These are phyloP conservation scores for Punctoribates punctum DNA, from an alignment of 2,888 invertebrate genomes.

Conservation along the genomic window DNA sequence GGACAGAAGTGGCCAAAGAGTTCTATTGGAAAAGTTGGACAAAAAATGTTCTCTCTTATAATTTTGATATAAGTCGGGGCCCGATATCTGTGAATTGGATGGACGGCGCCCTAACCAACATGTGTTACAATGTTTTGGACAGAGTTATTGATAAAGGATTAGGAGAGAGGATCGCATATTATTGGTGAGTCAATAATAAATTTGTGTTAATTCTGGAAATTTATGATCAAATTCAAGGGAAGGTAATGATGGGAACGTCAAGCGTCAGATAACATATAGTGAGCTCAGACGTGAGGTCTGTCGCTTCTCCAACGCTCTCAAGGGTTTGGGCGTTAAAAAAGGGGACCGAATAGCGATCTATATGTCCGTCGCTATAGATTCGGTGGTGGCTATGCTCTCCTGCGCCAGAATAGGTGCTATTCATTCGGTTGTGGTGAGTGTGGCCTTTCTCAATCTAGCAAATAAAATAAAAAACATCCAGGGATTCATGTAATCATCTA, in stretches of 20 bases:
- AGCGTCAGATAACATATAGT: slow-evolving; percentile 78
- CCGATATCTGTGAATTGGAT: slow-evolving; percentile 89
- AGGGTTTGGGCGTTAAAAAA: slow-evolving; percentile 64
- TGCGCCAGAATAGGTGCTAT: slow-evolving; percentile 94
- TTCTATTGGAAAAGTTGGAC: slow-evolving; percentile 80
- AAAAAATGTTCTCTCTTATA: slow-evolving; percentile 71
- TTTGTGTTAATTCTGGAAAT: too few species aligned
- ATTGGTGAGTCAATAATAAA: slow-evolving; percentile 68
- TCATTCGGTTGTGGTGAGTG: slow-evolving; percentile 75
- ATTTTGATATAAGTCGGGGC: slow-evolving; percentile 84
- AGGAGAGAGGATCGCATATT: slow-evolving; percentile 87
- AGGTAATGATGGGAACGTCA: slow-evolving; percentile 93
- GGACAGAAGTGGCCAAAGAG: slow-evolving; percentile 86
- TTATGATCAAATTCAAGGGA: slow-evolving; percentile 64
- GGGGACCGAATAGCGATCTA: slow-evolving; percentile 94
- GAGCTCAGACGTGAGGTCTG: slow-evolving; percentile 83
- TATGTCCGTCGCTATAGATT: slow-evolving; percentile 98
- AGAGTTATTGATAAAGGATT: slow-evolving; percentile 80
- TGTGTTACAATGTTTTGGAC: slow-evolving; percentile 92
- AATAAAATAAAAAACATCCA: too few species aligned
- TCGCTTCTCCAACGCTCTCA: slow-evolving; percentile 83
- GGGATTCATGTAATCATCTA: too few species aligned
- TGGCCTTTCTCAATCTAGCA: slow-evolving; percentile 17
- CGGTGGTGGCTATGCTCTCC: slow-evolving; percentile 87
- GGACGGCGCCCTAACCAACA: slow-evolving; percentile 88